Base-by-base conservation (phyloP, 23 tunicate species). In the Clavelina lepadiformis region DNA sequence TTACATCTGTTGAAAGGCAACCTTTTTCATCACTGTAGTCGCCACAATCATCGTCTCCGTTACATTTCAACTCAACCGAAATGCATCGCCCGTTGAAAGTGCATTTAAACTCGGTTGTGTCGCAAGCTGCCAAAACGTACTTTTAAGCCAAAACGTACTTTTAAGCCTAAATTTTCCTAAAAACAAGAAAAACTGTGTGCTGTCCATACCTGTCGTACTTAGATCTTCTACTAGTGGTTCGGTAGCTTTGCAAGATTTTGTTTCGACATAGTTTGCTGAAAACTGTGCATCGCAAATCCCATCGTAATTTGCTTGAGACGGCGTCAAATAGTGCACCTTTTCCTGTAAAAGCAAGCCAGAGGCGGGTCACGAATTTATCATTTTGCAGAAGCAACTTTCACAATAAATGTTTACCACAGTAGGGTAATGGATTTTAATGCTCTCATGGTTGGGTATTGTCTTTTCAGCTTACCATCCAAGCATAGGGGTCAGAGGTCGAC, bases 31-130 rank as follows among this genome's bases (percentile, higher is more conserved):
- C 96, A 28, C 73, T 70, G 30, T 71, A 68, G 58, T 87, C 96
- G 24, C 96, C 96, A 35, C 96, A 87, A 38, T 87, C 96, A 34
- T 87, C 86, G 33, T 87, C 96, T 21, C 86, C 86, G 60, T 87
- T 87, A 51, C 96, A 87, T 13, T 21, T 34, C 62, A 61, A 73
- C 30, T 18, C 18, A 2, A 3, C 34, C 0, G 68, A 56, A 18
- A 87, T 79, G 33, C 96, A 87, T 50, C 87, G 37, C 1, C 63
- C 61, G 68, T 87, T 87, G 5, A 37, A 69, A 68, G 86, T 79
- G 1, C 50, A 51, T 26, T 29, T 49, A 58, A 46, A 46, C 8
- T 57, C 75, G 65, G 18, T 20, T 37, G 11, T 28, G 13, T 41
- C 36, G 45, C 72, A 70, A 56, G 55, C 83, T 78, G 68, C 18